Base-by-base conservation (phyloP, 2,888 invertebrate species). In the Acanthopleura granulata region DNA sequence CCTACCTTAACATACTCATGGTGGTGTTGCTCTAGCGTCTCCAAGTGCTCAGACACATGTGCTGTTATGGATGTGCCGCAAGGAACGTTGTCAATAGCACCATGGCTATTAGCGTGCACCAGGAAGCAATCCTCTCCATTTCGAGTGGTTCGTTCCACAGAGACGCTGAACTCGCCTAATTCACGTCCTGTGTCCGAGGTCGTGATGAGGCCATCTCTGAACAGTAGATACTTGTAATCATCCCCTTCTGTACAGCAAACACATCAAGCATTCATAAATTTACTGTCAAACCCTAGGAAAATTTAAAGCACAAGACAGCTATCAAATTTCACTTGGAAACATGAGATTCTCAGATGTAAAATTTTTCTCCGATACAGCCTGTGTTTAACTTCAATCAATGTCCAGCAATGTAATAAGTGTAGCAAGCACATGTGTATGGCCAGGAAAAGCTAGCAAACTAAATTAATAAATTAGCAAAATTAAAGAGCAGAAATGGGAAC, bases 31-130 rank as follows among this genome's bases (percentile, higher is more conserved):
- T 90, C 90, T n/a, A 90, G 74, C 1, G 90, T 91, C 72, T 89
- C 86, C 62, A 91, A 83, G 73, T 84, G 82, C 71, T 83, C 82
- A 18, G 87, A 84, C 0, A 91, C 87, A 78, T 89, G 88, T 15
- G 89, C 89, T 50, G 87, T 87, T 74, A 91, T 88, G 18, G 90
- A 88, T 1, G 91, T 91, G 12, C 90, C 90, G 81, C 91, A 91
- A 0, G 90, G 89, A 6, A 90, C 89, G 30, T 87, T 88, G 78
- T 90, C 90, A 18, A 91, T 87, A 14, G 86, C 83, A 14, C 90
- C 91, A 74, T 90, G 87, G 80, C 91, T 91, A 84, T 89, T 89
- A 22, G 90, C 90, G 73, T 89, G 88, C 11, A 91, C 84, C n/a
- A 89, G 82, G 77, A 87, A 88, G 77, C 89, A 89, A 66, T 89